Base-by-base conservation (phyloP, 1,140 invertebrate species). In the Drosophila dunni region DNA sequence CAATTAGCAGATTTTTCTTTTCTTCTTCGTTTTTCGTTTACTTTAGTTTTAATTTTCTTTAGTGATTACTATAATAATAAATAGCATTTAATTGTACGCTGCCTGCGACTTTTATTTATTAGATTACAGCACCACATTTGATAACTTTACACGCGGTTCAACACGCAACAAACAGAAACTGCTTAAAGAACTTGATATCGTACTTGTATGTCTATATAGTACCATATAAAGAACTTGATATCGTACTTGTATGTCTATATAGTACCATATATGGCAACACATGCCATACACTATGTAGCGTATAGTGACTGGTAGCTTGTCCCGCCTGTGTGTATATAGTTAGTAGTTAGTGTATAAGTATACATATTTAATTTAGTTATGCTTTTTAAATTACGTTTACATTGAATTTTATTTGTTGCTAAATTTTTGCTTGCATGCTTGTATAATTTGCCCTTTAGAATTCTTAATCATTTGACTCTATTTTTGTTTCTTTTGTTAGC, bases 91-190 rank as follows among this genome's bases (percentile, higher is more conserved):
- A 78, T 61, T 53, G 50, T 33, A 53, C 50, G 50, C 50, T 53
- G 48, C 50, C 42, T 67, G 56, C 56, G 38, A 69, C 58, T 42
- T 83, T 75, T 62, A 51, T 83, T 75, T 62, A 51, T 75, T 68
- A 67, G 57, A 67, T 72, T 81, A 89, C 84, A 89, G 84, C 84
- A 89, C 84, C 84, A 89, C 84, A 81, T 83, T 88, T 88, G 78
- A 64, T 79, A 57, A 89, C 75, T 79, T 88, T 86, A 85, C 78
- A 82, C 80, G 80, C 77, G 54, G 76, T 60, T 67, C 48, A 29
- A 29, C 24, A 70, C 36, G 79, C 81, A 78, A 85, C 81, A 72
- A 64, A 77, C 76, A 74, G 81, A 85, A 76, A 70, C 68, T 76
- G 67, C 40, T 64, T 69, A 68, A 17, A 58, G 58, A 78, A 70